phyloP scores from a whole-genome alignment of 2,113 vertebrate genomes.

The Gymnobelideus leadbeateri region DNA sequence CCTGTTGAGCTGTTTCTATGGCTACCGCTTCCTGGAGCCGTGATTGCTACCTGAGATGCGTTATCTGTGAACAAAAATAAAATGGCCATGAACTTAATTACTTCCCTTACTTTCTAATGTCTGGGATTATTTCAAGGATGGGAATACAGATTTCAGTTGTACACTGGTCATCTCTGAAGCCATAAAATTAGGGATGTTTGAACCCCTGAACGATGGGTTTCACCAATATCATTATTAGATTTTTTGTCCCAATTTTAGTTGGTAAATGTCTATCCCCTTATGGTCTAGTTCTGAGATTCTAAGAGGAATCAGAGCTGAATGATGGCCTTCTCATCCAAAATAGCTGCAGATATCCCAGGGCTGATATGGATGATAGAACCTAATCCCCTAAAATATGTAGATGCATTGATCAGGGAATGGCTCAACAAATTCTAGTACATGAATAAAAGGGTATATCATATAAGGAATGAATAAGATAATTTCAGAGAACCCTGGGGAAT shows the following conservation, averaged over 20 bases:
- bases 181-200: constrained; percentile 40
- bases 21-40: constrained; percentile 92
- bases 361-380: background rate
- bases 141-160: constrained; percentile 62
- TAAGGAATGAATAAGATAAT: background rate
- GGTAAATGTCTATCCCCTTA: constrained; percentile 14
- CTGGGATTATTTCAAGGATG: constrained; percentile 67
- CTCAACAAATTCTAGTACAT: background rate
- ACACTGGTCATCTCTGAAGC: constrained; percentile 41
- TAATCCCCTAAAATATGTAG: background rate
- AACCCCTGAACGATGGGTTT: constrained; percentile 9
- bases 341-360: constrained; percentile 19
- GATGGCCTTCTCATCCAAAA: background rate
- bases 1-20: constrained; percentile 95
- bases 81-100: constrained; percentile 76
- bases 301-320: constrained; percentile 47
- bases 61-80: constrained; percentile 91
- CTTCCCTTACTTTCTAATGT: constrained; percentile 73
- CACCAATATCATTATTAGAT: constrained; percentile 50
- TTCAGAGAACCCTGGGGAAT: background rate
- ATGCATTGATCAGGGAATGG: background rate
- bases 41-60: constrained; percentile 91
- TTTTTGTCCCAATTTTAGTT: constrained; percentile 50
- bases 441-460: background rate
- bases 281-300: constrained; percentile 10